Evolutionary conservation across 1,140 invertebrate genomes (phyloP).

Genomic region (Drosophila aff.): DNA sequence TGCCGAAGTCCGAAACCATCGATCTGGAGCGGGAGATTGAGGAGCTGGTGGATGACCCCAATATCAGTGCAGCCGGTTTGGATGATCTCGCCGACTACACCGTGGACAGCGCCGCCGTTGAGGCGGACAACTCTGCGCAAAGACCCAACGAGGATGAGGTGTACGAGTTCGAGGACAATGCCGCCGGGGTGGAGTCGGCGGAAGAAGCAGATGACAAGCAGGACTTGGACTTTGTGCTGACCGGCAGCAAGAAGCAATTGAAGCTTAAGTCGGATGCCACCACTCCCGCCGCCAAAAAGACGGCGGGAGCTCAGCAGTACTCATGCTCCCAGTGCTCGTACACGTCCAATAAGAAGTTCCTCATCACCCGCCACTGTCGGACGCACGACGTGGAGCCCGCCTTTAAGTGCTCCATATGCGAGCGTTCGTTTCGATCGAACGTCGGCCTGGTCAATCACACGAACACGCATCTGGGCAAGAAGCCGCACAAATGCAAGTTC

Average conservation of each 20-base stretch:
- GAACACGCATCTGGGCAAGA: conserved; percentile 98
- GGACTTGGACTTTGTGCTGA: conserved; percentile 44
- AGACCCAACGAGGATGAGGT: conserved; percentile 44
- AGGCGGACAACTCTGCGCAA: conserved; percentile 13
- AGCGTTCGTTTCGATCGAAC: conserved; percentile 97
- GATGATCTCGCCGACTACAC: conserved; percentile 17
- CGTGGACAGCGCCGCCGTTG: conserved; percentile 19
- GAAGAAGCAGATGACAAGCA: conserved; percentile 85
- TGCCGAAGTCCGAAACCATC: background rate
- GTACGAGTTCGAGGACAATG: conserved; percentile 86
- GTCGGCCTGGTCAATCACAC: conserved; percentile 97
- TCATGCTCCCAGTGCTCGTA: conserved; percentile 97
- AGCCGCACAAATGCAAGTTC: conserved; percentile 97
- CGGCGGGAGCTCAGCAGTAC: conserved; percentile 88
- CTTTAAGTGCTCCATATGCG: conserved; percentile 96
- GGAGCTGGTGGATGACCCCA: conserved; percentile 37
- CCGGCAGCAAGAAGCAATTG: conserved; percentile 33
- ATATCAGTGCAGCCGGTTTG: conserved; percentile 1
- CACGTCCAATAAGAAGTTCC: conserved; percentile 94
- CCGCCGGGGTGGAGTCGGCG: conserved; percentile 37
- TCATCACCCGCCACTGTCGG: conserved; percentile 97
- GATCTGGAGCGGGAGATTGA: conserved; percentile 46
- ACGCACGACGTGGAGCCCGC: conserved; percentile 97
- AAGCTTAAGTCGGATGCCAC: conserved; percentile 46
- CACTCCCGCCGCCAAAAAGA: background rate